A percentile compares a stretch with the other conserved stretches of the same genome.
These are phyloP conservation scores for Bellardia pandia DNA, from an alignment of 2,888 invertebrate species.

Conservation along the genomic window DNA sequence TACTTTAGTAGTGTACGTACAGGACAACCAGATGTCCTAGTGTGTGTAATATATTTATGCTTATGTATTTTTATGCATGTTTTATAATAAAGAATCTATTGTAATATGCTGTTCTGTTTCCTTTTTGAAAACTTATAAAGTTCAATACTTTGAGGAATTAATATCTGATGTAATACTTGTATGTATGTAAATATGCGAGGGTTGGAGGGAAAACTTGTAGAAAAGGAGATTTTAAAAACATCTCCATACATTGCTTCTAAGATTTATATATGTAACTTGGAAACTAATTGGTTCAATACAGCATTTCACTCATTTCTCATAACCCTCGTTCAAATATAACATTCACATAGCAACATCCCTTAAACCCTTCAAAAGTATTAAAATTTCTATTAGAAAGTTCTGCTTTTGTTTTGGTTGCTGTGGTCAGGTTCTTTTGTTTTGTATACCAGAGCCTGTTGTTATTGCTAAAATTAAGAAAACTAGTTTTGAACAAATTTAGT, in stretches of 20 bases:
- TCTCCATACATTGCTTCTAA: too few species aligned
- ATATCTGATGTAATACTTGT: conserved; percentile 33
- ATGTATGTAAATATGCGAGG: not conserved
- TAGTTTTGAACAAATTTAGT: conserved; percentile 30
- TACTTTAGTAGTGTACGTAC: conserved; percentile 19
- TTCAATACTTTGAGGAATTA: conserved; percentile 61
- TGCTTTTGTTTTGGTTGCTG: conserved; percentile 49
- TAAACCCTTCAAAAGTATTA: not conserved
- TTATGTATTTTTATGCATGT: not conserved
- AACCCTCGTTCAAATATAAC: not conserved
- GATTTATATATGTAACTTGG: too few species aligned
- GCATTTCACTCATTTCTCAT: too few species aligned
- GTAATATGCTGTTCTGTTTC: conserved; percentile 23
- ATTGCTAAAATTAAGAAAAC: conserved; percentile 17
- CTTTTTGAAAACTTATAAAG: conserved; percentile 33
- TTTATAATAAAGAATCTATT: not conserved
- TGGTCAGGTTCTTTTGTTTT: conserved; percentile 58
- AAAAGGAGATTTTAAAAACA: not conserved
- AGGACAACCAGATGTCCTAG: not conserved
- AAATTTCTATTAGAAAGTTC: conserved; percentile 56
- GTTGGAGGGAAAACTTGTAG: not conserved
- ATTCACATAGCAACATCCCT: not conserved
- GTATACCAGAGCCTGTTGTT: conserved; percentile 5
- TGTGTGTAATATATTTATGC: not conserved
- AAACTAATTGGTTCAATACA: too few species aligned